Evolutionary conservation across 2,113 vertebrate species (phyloP), one percentile per base, ranked within the genome.

Genomic region (Protomyctophum bolini): DNA sequence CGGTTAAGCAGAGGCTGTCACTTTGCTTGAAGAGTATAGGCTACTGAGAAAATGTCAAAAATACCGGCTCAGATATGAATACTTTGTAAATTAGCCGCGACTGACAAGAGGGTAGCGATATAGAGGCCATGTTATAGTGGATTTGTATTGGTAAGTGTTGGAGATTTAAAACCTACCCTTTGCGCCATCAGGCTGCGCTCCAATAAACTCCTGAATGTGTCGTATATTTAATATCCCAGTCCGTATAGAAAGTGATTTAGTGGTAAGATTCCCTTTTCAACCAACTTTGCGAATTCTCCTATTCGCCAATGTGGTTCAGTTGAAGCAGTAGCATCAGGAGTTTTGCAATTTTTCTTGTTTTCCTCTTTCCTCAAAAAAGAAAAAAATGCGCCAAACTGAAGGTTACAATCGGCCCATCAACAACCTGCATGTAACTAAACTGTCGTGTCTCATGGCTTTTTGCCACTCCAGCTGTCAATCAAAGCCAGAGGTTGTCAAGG

Each of bases 391-490:
- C 92, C 94, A 94, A 95, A 95, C 92, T 94, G 95, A 94, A 95
- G 95, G 94, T 95, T 97, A 98, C 93, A 95, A 96, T 95, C 95
- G 95, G 95, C 96, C 96, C 97, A 95, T 97, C 96, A 97, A 95
- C 96, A 98, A 95, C 95, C 96, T 95, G 97, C 97, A 95, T 96
- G 96, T 94, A 98, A 96, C 96, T 95, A 95, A 97, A 97, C 95
- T 97, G 96, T 97, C 96, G 96, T 94, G 95, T 97, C 96, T 97
- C 97, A 97, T 98, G 97, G 97, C 97, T 98, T 98, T 98, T 97
- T 96, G 97, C 97, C 97, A 98, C 97, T 99, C 96, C 95, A 95
- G 97, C 96, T 99, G 97, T 98, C 97, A 98, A 98, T 99, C 97
- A 98, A 95, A 97, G 96, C 96, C 96, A 95, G 95, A 93, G 97